A percentile compares a stretch with the other conserved stretches of the same genome.
These are phyloP conservation scores for Psittacula echo DNA, from an alignment of 2,797 vertebrate genomes.

Conservation along the genomic window DNA sequence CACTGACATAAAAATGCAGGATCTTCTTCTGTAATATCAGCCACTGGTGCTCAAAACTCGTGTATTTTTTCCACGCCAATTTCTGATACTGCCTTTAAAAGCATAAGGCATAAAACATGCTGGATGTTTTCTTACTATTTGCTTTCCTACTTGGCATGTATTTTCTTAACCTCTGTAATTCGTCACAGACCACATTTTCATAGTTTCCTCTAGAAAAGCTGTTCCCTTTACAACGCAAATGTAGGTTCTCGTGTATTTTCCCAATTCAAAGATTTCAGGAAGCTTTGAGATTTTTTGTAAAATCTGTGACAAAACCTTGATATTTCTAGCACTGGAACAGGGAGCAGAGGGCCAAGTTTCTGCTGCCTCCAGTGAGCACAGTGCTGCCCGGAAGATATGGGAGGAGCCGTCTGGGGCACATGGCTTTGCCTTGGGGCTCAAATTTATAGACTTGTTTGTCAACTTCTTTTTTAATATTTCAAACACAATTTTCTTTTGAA, in stretches of 20 bases:
- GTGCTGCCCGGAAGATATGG: not conserved
- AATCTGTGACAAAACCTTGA: not conserved
- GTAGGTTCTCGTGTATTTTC: not conserved
- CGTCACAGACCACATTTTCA: not conserved
- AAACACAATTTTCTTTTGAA: not conserved
- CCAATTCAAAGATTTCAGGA: not conserved
- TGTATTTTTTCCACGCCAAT: not conserved
- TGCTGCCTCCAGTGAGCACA: not conserved
- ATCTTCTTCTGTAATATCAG: not conserved
- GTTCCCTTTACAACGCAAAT: not conserved
- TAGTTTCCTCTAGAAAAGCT: not conserved
- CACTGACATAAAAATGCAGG: not conserved
- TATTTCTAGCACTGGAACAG: not conserved
- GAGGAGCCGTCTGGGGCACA: not conserved
- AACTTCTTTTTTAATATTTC: not conserved
- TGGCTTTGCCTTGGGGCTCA: not conserved
- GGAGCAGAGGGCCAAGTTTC: not conserved
- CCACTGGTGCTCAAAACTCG: not conserved
- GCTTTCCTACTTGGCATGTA: not conserved
- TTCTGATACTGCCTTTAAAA: slow-evolving; percentile 5
- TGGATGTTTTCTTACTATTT: not conserved
- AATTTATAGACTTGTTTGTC: not conserved
- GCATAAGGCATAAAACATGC: not conserved
- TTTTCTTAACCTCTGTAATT: slow-evolving; percentile 45
- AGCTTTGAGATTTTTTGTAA: not conserved